Percentiles rank a stretch among this genome's conserved stretches.
phyloP scores from a whole-genome alignment of 2,797 vertebrate genomes.

The Ispidina picta region DNA sequence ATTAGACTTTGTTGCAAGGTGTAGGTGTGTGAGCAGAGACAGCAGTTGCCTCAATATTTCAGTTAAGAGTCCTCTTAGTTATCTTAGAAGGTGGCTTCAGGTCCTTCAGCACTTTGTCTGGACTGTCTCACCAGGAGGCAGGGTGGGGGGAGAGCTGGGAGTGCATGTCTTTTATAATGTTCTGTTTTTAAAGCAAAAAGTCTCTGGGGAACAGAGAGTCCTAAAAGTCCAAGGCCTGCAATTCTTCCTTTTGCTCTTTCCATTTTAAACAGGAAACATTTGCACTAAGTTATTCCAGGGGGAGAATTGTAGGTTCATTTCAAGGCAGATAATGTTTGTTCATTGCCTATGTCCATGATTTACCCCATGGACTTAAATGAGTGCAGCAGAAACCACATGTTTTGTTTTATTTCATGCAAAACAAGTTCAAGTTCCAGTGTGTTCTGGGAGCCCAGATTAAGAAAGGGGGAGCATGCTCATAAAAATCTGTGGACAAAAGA shows the following conservation, averaged over 20 bases:
- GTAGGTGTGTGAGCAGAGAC: slow-evolving; percentile 36
- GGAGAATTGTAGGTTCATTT: slow-evolving; percentile 77
- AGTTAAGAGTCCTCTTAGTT: neutral
- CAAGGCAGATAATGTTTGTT: slow-evolving; percentile 81
- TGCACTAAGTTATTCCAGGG: slow-evolving; percentile 79
- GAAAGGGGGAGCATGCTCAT: slow-evolving; percentile 20
- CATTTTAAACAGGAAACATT: slow-evolving; percentile 85
- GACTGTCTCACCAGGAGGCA: slow-evolving; percentile 65
- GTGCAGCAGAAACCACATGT: slow-evolving; percentile 75
- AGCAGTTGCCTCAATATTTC: neutral
- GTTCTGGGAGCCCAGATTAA: slow-evolving; percentile 62
- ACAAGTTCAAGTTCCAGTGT: slow-evolving; percentile 70
- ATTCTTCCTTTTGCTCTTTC: slow-evolving; percentile 79
- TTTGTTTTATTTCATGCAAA: slow-evolving; percentile 71
- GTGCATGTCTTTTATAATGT: slow-evolving; percentile 80
- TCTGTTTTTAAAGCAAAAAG: slow-evolving; percentile 76
- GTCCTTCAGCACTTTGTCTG: slow-evolving; percentile 77
- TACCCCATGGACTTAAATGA: slow-evolving; percentile 77
- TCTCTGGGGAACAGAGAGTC: slow-evolving; percentile 74
- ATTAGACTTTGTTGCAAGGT: neutral
- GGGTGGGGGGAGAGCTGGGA: neutral
- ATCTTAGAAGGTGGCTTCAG: slow-evolving; percentile 67
- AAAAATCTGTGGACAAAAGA: slow-evolving; percentile 55
- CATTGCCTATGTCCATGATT: slow-evolving; percentile 79
- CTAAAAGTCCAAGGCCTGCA: slow-evolving; percentile 80